A percentile compares a stretch with the other conserved stretches of the same genome.
Evolutionary conservation across 2,888 invertebrate species (phyloP).

Genomic region (Mesodorylaimus sp.): DNA sequence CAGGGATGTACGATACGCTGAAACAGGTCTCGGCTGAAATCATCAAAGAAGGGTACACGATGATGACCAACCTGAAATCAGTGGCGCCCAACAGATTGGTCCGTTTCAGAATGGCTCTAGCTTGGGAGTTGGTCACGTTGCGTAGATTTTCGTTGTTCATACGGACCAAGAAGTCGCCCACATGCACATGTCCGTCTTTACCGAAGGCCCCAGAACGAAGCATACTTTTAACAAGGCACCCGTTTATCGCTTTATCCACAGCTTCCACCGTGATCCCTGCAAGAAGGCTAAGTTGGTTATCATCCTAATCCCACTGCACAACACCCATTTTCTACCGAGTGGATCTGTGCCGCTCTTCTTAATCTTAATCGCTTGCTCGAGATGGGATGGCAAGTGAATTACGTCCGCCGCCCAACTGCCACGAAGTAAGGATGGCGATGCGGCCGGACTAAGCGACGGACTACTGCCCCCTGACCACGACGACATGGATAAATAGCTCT

Average conservation of each 20-base stretch:
- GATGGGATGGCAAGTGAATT: slow-evolving; percentile 36
- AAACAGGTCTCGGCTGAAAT: slow-evolving; percentile 17
- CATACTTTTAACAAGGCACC: slow-evolving; percentile 39
- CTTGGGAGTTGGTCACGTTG: slow-evolving; percentile 42
- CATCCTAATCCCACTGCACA: not conserved
- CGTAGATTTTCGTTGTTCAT: slow-evolving; percentile 44
- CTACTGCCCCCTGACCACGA: slow-evolving; percentile 22
- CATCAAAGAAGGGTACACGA: too few relatives aligned
- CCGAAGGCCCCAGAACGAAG: slow-evolving; percentile 39
- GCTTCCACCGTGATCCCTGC: slow-evolving; percentile 42
- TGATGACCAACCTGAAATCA: slow-evolving; percentile 39
- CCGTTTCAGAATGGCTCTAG: slow-evolving; percentile 41
- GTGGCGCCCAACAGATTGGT: slow-evolving; percentile 41
- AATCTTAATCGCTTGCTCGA: slow-evolving; percentile 41
- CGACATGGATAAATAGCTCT: slow-evolving; percentile 26
- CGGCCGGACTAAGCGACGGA: slow-evolving; percentile 15
- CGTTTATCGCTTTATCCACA: slow-evolving; percentile 42
- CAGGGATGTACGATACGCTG: slow-evolving; percentile 43
- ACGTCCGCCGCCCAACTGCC: slow-evolving; percentile 27
- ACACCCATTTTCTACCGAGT: not conserved
- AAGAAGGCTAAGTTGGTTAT: slow-evolving; percentile 12
- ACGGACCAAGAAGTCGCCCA: slow-evolving; percentile 42
- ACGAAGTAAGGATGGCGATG: slow-evolving; percentile 15
- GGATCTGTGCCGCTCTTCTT: slow-evolving; percentile 17
- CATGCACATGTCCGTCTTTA: slow-evolving; percentile 40